A percentile compares a stretch with the other conserved stretches of the same genome.
These are phyloP conservation scores for Neosilurus mollespiculum DNA, from an alignment of 2,797 vertebrate genomes.

Conservation along the genomic window DNA sequence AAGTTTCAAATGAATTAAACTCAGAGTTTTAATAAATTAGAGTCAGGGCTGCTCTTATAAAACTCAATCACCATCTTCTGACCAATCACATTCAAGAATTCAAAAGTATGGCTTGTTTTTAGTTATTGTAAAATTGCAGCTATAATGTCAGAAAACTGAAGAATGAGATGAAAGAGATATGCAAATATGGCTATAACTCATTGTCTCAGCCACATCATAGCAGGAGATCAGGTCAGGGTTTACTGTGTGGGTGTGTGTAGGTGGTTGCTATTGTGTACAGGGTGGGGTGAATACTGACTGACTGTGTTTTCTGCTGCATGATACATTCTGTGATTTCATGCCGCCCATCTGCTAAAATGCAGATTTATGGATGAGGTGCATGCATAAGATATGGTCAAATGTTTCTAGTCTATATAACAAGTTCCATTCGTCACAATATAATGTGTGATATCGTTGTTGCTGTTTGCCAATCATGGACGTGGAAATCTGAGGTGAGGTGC, in stretches of 20 bases:
- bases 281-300: conserved; percentile 10
- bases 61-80: background rate
- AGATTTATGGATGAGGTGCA: background rate
- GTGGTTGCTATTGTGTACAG: background rate
- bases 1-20: too few relatives aligned
- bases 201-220: too few relatives aligned
- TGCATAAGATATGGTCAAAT: background rate
- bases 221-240: conserved; percentile 8
- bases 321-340: conserved; percentile 23
- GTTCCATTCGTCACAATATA: background rate
- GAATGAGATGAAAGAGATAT: background rate
- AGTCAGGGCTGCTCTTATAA: background rate
- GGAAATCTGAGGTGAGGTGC: background rate
- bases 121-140: background rate
- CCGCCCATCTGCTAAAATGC: conserved; percentile 17
- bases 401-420: conserved; percentile 6
- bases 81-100: background rate
- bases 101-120: background rate
- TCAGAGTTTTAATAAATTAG: background rate
- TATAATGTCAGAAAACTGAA: background rate
- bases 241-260: conserved; percentile 16
- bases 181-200: background rate
- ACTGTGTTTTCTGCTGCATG: background rate
- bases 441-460: background rate
- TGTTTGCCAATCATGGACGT: background rate